Conservation (phyloP, 1,140 invertebrate species). For the Aphis craccivora region DNA sequence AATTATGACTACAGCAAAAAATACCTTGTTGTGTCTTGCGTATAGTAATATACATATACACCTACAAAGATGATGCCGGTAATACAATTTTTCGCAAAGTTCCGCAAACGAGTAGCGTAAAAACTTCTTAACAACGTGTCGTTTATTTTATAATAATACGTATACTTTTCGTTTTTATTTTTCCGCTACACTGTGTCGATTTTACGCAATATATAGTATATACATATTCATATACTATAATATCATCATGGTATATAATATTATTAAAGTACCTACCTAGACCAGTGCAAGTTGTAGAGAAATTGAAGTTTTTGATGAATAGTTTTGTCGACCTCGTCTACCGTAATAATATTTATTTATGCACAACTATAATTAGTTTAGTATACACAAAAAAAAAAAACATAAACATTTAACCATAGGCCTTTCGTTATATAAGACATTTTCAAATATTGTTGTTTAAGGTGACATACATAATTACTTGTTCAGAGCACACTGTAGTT, state of each 20-base stretch:
- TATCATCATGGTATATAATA: neutral
- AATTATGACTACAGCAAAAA: neutral
- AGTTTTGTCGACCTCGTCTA: neutral
- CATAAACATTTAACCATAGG: neutral
- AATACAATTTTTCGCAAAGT: slow-evolving; percentile 13
- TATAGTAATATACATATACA: neutral
- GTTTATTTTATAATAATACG: slow-evolving; percentile 12
- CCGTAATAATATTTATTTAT: neutral
- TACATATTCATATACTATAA: neutral
- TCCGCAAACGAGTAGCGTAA: slow-evolving; percentile 17
- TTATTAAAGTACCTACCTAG: neutral
- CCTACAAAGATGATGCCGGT: neutral
- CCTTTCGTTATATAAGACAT: too few relatives aligned
- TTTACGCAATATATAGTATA: neutral
- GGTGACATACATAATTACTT: too few relatives aligned
- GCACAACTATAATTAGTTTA: neutral
- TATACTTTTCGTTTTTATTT: slow-evolving; percentile 21
- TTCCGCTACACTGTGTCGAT: neutral
- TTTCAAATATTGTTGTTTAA: too few relatives aligned
- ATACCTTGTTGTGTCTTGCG: neutral
- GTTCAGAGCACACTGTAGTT: too few relatives aligned
- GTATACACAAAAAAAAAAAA: neutral
- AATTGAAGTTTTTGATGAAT: neutral
- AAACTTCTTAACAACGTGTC: slow-evolving; percentile 43
- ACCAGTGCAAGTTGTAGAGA: neutral